Evolutionary conservation across 2,888 invertebrate genomes (phyloP).

Genomic region (Agrenia bidenticulata): DNA sequence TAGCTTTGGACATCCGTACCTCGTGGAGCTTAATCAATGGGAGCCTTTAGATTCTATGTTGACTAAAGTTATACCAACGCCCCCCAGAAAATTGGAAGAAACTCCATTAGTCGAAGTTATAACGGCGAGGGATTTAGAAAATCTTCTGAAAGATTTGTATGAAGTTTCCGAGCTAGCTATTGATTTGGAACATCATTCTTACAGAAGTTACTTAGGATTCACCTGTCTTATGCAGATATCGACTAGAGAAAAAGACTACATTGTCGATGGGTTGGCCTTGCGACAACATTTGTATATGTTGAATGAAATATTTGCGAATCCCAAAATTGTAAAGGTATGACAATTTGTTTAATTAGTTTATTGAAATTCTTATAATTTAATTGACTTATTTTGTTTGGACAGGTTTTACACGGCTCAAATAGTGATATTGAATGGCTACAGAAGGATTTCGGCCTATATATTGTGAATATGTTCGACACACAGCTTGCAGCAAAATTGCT

Average conservation of each 20-base stretch:
- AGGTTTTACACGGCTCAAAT: constrained; percentile 91
- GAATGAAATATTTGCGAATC: constrained; percentile 87
- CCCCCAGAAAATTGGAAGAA: constrained; percentile 62
- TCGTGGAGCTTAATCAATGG: constrained; percentile 76
- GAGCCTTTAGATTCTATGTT: constrained; percentile 59
- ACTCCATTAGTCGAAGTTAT: constrained; percentile 71
- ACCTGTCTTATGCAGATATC: constrained; percentile 96
- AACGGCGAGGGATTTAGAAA: constrained; percentile 65
- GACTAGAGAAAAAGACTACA: constrained; percentile 75
- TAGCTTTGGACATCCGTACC: constrained; percentile 85
- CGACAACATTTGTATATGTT: constrained; percentile 77
- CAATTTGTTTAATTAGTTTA: neutral
- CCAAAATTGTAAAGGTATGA: constrained; percentile 79
- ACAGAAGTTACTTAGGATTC: constrained; percentile 87
- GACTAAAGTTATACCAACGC: constrained; percentile 56
- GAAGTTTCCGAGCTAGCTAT: constrained; percentile 39
- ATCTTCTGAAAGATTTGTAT: constrained; percentile 67
- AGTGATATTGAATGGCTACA: constrained; percentile 91
- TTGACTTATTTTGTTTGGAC: too few relatives aligned
- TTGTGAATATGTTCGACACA: constrained; percentile 97
- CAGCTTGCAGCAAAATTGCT: constrained; percentile 80
- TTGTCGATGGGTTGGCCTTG: constrained; percentile 83
- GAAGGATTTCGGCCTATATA: constrained; percentile 87
- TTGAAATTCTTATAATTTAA: constrained; percentile 14
- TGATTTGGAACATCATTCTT: constrained; percentile 75